Evolutionary conservation across 1,140 invertebrate genomes (phyloP).

Genomic region (Pseudachorutes palmiensis): DNA sequence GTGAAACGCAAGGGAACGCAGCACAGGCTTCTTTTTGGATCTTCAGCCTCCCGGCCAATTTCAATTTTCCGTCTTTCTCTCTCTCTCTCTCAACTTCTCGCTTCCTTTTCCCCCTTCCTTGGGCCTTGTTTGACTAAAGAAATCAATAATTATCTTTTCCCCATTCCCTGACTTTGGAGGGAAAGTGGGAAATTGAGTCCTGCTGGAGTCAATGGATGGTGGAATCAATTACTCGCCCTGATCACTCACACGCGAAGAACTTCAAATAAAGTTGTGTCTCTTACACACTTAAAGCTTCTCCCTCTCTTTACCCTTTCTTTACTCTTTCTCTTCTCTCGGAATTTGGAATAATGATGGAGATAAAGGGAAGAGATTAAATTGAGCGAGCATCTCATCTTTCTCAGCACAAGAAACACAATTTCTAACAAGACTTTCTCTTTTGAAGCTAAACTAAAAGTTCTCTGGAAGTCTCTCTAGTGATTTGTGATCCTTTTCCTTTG

Average conservation of each 20-base stretch:
- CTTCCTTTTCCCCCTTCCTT: no score
- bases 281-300: not conserved
- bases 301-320: not conserved
- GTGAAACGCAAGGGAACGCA: not conserved
- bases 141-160: constrained; percentile 9
- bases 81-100: not conserved
- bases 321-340: not conserved
- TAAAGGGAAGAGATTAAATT: no score
- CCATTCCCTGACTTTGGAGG: not conserved
- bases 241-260: not conserved
- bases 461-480: no score
- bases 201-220: not conserved
- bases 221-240: not conserved
- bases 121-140: not conserved
- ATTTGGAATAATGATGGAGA: no score
- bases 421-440: no score
- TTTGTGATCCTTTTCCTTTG: no score
- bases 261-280: not conserved
- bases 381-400: no score
- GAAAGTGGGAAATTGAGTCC: not conserved
- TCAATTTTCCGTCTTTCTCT: not conserved
- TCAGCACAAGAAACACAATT: no score
- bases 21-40: no score
- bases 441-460: no score
- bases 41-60: not conserved